Percentiles rank a stretch among this genome's conserved stretches.
Evolutionary conservation across 2,888 invertebrate genomes (phyloP).

Genomic region (Drosophila pseudotakahashii): DNA sequence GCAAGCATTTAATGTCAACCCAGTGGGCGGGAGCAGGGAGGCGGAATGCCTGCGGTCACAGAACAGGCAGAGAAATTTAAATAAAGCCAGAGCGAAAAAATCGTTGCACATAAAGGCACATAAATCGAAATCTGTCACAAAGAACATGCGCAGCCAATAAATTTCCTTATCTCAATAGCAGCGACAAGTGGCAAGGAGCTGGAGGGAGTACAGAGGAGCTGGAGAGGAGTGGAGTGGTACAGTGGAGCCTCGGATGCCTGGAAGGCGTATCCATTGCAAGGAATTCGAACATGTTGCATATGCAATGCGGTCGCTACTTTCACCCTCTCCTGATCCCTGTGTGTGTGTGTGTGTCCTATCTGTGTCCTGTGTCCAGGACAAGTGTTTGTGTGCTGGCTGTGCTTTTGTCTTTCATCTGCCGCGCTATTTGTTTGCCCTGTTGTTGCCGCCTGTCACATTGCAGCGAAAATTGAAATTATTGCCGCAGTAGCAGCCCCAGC

Average conservation of each 20-base stretch:
- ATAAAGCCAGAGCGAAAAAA: conserved; percentile 42
- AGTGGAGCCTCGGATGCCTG: conserved; percentile 21
- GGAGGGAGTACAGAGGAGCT: no score
- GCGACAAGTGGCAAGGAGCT: conserved; percentile 73
- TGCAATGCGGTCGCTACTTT: conserved; percentile 51
- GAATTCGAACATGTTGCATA: conserved; percentile 73
- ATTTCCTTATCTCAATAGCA: conserved; percentile 82
- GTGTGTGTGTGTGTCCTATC: conserved; percentile 29
- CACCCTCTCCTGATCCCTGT: not conserved
- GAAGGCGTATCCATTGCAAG: conserved; percentile 49
- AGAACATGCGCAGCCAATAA: conserved; percentile 79
- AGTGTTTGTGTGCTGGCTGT: conserved; percentile 13
- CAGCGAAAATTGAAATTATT: conserved; percentile 77
- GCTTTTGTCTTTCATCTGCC: conserved; percentile 62
- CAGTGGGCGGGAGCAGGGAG: conserved; percentile 9
- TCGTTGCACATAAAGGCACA: conserved; percentile 60
- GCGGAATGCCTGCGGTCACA: conserved; percentile 44
- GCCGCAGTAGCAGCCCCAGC: conserved; percentile 47
- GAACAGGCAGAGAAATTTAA: conserved; percentile 39
- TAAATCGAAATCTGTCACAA: conserved; percentile 81
- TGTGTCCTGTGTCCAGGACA: no score
- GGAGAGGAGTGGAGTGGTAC: conserved; percentile 15
- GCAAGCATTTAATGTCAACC: conserved; percentile 47
- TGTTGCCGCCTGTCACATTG: conserved; percentile 72
- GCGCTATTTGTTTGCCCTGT: conserved; percentile 49